Percentiles rank a stretch among this genome's conserved stretches.
phyloP scores from a whole-genome alignment of 2,797 vertebrate genomes.

The Dendrocincla fuliginosa region DNA sequence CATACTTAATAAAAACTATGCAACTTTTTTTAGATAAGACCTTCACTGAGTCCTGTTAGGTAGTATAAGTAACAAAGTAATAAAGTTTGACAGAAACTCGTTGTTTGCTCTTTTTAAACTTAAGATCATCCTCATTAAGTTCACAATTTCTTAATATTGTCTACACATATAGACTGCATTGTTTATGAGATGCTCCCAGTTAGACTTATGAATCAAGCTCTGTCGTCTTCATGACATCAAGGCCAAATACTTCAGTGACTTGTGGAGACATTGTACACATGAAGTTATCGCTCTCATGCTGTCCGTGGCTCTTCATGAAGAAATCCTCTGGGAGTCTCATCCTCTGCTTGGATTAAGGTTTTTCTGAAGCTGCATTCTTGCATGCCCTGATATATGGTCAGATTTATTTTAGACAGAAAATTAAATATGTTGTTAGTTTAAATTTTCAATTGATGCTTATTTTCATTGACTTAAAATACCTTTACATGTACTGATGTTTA shows the following conservation, averaged over 20 bases:
- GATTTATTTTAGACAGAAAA: constrained; percentile 1
- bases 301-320: background rate
- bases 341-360: background rate
- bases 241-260: background rate
- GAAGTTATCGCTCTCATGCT: background rate
- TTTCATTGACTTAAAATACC: background rate
- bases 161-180: background rate
- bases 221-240: background rate
- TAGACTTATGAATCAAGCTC: background rate
- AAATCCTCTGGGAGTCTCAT: background rate
- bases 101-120: background rate
- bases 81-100: background rate
- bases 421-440: background rate
- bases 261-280: background rate
- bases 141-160: background rate
- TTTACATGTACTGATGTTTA: background rate
- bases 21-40: background rate
- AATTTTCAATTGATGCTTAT: background rate
- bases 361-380: background rate
- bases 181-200: background rate
- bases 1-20: background rate
- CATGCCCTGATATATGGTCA: background rate
- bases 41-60: background rate
- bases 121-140: background rate
- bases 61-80: background rate